Conservation (phyloP, 2,113 vertebrate species). For the Festucalex cinctus region DNA sequence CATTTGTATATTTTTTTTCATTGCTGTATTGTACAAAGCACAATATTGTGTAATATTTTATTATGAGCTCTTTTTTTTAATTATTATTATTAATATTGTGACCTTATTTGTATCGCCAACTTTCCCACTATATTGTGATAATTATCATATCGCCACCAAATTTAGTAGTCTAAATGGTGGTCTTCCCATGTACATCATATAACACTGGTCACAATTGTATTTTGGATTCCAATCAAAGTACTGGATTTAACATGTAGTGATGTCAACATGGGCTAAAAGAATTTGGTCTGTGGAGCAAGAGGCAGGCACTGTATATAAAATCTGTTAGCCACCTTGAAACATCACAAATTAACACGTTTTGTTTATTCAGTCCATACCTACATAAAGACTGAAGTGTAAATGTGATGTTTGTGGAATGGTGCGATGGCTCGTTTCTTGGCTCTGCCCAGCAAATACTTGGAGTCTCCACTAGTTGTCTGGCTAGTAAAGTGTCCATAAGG, state of each 20-base stretch:
- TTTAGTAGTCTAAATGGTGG: too few relatives aligned
- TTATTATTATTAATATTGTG: too few relatives aligned
- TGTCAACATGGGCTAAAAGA: not conserved
- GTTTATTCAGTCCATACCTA: not conserved
- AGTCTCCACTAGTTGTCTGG: not conserved
- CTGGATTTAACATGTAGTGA: not conserved
- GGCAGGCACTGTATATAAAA: not conserved
- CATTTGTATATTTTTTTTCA: too few relatives aligned
- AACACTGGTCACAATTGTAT: not conserved
- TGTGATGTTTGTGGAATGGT: not conserved
- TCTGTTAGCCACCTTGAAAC: not conserved
- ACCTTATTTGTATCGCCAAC: too few relatives aligned
- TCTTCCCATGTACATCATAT: not conserved
- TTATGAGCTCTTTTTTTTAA: too few relatives aligned
- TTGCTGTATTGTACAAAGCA: too few relatives aligned
- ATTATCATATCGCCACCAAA: too few relatives aligned
- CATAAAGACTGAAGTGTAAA: not conserved
- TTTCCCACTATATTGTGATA: too few relatives aligned
- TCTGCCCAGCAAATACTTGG: not conserved
- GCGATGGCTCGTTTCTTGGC: not conserved
- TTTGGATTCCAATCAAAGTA: not conserved
- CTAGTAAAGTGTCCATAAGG: not conserved
- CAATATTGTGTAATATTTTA: too few relatives aligned
- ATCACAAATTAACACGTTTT: conserved; percentile 1
- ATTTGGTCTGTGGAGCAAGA: not conserved